Percentiles rank a stretch among this genome's conserved stretches.
phyloP scores from a whole-genome alignment of 2,888 invertebrate genomes.

The Drosophila nr. fundita region DNA sequence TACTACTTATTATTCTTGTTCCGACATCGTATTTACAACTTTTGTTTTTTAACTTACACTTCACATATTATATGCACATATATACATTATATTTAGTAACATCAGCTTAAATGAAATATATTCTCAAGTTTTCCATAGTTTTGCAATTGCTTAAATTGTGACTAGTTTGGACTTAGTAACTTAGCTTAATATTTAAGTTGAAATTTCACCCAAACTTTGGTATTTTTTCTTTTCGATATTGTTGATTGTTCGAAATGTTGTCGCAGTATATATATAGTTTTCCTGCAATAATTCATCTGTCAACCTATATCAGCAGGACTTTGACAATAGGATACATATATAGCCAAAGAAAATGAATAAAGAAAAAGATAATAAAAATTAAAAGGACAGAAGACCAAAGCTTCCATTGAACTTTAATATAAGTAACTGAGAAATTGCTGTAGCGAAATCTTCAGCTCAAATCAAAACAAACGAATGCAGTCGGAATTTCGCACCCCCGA shows the following conservation, averaged over 20 bases:
- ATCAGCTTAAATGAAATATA: not conserved
- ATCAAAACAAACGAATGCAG: not conserved
- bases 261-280: not conserved
- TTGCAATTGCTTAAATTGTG: not conserved
- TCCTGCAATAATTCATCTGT: not conserved
- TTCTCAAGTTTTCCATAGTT: not conserved
- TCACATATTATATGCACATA: not conserved
- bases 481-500: not conserved
- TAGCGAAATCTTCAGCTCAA: not conserved
- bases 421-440: not conserved
- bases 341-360: not conserved
- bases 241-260: not conserved
- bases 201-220: not conserved
- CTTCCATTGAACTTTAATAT: not conserved
- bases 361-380: not conserved
- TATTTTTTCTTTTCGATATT: not conserved
- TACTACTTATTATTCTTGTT: not conserved
- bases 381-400: not conserved
- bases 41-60: slow-evolving; percentile 3
- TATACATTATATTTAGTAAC: not conserved
- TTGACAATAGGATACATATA: not conserved
- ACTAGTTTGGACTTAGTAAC: not conserved
- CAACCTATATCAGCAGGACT: not conserved
- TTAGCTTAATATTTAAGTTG: not conserved
- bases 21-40: slow-evolving; percentile 1